Conservation (phyloP, 2,888 invertebrate species). For the Dynastes hyllus region DNA sequence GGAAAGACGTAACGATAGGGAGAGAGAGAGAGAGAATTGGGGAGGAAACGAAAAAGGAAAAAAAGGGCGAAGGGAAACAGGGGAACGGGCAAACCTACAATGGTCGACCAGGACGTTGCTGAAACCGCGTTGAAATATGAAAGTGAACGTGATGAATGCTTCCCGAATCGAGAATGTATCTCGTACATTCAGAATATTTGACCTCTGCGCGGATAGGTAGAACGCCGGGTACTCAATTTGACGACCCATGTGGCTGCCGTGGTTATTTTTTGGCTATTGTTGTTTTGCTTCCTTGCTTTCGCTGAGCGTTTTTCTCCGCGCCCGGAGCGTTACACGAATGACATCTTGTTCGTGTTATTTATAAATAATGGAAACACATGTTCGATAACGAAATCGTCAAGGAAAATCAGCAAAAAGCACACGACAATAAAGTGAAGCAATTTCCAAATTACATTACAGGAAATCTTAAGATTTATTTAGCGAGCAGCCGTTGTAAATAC, state of each 20-base stretch:
- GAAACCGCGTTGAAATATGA: constrained; percentile 47
- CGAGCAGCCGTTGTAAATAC: too few relatives aligned
- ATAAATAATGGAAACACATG: constrained; percentile 13
- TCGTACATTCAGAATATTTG: constrained; percentile 40
- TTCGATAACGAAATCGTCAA: neutral
- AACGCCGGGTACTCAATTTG: constrained; percentile 35
- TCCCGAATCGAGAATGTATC: constrained; percentile 35
- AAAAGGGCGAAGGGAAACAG: neutral
- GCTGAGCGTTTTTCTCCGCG: neutral
- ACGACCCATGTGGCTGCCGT: constrained; percentile 32
- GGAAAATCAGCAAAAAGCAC: too few relatives aligned
- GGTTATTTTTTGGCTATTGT: constrained; percentile 8
- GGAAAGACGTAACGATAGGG: neutral
- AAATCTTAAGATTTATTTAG: too few relatives aligned
- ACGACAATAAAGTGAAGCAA: too few relatives aligned
- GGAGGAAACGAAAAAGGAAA: neutral
- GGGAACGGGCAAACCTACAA: constrained; percentile 18
- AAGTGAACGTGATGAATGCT: constrained; percentile 48
- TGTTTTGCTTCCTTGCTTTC: constrained; percentile 21
- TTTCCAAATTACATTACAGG: too few relatives aligned
- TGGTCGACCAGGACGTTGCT: constrained; percentile 27
- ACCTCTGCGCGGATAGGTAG: constrained; percentile 29
- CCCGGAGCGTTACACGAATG: neutral
- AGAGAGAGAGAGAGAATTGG: neutral
- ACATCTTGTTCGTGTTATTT: constrained; percentile 16